Base-by-base conservation (phyloP, 2,888 invertebrate genomes). In the Dryadula phaetusa region DNA sequence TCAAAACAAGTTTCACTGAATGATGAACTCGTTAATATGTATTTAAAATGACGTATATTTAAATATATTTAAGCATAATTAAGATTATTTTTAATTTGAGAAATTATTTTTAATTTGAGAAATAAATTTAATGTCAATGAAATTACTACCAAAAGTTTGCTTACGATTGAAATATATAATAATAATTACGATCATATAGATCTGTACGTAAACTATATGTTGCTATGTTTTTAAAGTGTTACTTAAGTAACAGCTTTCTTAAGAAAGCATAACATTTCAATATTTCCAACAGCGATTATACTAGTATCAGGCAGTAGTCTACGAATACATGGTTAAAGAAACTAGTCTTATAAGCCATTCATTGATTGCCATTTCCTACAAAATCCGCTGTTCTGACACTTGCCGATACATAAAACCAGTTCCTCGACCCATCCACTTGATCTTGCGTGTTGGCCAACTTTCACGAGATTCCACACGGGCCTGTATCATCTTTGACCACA, bases 381-480 rank as follows among this genome's bases (percentile, higher is more conserved):
- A 42, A 54, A 66, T 66, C 60, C 61, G 56, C 56, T 49, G 47
- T 49, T 67, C 62, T 69, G 66, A 71, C 66, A 71, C 86, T 88
- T 88, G 89, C 89, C 87, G 88, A 89, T 88, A 87, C 83, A 83
- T 78, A 74, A 85, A 88, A 86, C 86, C 79, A 83, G 86, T 87
- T 86, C 75, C 79, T 72, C 81, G 84, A 79, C 79, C 84, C 83
- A 83, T 85, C 87, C 88, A 88, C 88, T 87, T 87, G 85, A 84
- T 85, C 84, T 86, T 83, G 82, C 76, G 81, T 81, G 83, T 80
- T 86, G 88, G 87, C 88, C 89, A 89, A 92, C 92, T 92, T 92
- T 92, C 92, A 83, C 91, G 84, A 90, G 91, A 92, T 92, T 91
- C 92, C 90, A 80, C 82, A 76, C 76, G 80, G 77, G 80, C 77